phyloP scores from a whole-genome alignment of 2,888 invertebrate species.

The Cinara cedri region DNA sequence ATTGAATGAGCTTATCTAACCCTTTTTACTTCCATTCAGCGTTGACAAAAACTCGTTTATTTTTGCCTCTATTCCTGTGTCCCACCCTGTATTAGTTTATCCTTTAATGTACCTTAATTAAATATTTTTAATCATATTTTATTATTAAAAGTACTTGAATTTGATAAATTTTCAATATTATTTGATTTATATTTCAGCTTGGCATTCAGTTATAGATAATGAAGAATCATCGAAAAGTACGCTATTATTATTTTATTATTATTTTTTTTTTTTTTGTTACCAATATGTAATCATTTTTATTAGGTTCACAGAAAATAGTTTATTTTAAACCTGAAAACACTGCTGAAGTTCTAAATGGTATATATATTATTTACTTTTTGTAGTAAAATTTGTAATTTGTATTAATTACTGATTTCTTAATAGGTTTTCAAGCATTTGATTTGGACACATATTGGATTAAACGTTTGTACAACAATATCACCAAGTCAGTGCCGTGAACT shows the following conservation, averaged over 20 bases:
- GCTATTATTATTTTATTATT: neutral
- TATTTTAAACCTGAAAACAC: slow-evolving; percentile 50
- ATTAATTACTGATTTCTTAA: slow-evolving; percentile 52
- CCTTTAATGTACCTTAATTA: neutral
- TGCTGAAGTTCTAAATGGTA: slow-evolving; percentile 44
- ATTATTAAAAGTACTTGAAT: neutral
- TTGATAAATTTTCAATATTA: neutral
- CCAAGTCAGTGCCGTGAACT: slow-evolving; percentile 58
- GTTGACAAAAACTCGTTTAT: no score
- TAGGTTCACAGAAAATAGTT: slow-evolving; percentile 50
- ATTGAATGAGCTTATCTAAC: no score
- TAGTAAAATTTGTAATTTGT: slow-evolving; percentile 1
- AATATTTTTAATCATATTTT: neutral
- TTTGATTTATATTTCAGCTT: slow-evolving; percentile 36
- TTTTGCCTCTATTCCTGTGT: no score
- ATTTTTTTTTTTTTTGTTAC: neutral
- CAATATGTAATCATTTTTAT: slow-evolving; percentile 1
- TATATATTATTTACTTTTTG: slow-evolving; percentile 4
- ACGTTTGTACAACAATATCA: slow-evolving; percentile 60
- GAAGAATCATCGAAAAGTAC: slow-evolving; percentile 51
- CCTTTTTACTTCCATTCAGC: no score
- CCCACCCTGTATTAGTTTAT: no score
- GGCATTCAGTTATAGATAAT: slow-evolving; percentile 52
- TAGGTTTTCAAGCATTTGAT: slow-evolving; percentile 61
- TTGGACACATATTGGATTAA: slow-evolving; percentile 61